phyloP scores from a whole-genome alignment of 37 sponge, comb jelly and placozoan genomes.

The Oopsacas minuta region DNA sequence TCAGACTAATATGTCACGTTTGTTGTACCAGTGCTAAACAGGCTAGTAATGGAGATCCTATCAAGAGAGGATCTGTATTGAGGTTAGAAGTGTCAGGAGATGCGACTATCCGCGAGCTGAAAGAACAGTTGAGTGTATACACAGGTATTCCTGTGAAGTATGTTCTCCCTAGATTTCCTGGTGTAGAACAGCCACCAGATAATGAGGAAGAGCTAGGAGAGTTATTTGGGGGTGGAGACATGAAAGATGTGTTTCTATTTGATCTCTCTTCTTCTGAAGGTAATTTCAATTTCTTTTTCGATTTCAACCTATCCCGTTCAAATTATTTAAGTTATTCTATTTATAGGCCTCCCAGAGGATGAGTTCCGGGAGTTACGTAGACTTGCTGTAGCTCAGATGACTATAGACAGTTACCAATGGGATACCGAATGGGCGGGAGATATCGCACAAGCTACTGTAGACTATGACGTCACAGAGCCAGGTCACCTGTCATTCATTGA shows the following conservation, averaged over 20 bases:
- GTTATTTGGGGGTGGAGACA: conserved; percentile 3
- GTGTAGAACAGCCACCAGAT: not conserved
- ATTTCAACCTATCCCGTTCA: not conserved
- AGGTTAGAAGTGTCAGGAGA: not conserved
- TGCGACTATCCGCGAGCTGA: conserved; percentile 5
- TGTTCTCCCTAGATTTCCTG: not conserved
- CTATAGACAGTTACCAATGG: not conserved
- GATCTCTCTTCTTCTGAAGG: conserved; percentile 17
- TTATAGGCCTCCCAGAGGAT: not conserved
- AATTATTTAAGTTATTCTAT: not conserved
- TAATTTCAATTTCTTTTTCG: no score
- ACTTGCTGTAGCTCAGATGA: conserved; percentile 3
- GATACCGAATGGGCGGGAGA: not conserved
- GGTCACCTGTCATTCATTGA: conserved; percentile 14
- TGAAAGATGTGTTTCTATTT: conserved; percentile 5
- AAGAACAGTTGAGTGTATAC: not conserved
- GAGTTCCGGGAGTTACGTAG: not conserved
- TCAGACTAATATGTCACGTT: not conserved
- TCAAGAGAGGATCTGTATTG: not conserved
- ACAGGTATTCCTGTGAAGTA: conserved; percentile 17
- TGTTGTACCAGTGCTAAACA: conserved; percentile 6
- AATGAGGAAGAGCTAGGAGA: not conserved
- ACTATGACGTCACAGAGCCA: conserved; percentile 11
- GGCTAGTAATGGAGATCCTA: not conserved
- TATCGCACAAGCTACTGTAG: not conserved